Percentiles rank a stretch among this genome's conserved stretches.
Evolutionary conservation across 2,888 invertebrate species (phyloP).

Genomic region (Tortrix viridana): DNA sequence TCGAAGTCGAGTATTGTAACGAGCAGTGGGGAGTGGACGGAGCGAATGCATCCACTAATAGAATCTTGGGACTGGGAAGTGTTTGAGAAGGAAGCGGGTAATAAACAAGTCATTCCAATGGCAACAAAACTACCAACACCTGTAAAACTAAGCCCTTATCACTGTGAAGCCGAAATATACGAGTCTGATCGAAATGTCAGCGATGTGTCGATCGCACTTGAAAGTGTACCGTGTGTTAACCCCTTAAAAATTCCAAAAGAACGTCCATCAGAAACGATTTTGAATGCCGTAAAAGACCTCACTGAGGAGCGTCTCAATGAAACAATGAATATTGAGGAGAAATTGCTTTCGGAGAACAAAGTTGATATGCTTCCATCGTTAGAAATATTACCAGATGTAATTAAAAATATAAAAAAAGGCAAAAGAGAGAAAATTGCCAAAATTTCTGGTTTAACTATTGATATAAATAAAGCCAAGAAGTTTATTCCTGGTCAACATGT

Average conservation of each 20-base stretch:
- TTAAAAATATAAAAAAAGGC: constrained; percentile 85
- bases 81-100: constrained; percentile 84
- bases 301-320: constrained; percentile 82
- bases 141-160: constrained; percentile 75
- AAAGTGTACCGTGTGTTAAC: constrained; percentile 85
- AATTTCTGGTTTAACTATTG: constrained; percentile 86
- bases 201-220: constrained; percentile 82
- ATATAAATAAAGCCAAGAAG: constrained; percentile 87
- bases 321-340: constrained; percentile 85
- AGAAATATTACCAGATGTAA: constrained; percentile 86
- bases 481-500: constrained; percentile 90
- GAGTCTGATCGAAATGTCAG: constrained; percentile 80
- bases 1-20: constrained; percentile 80
- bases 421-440: constrained; percentile 84
- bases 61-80: constrained; percentile 87
- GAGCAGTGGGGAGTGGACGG: constrained; percentile 83
- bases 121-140: constrained; percentile 76
- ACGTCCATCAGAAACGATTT: constrained; percentile 73
- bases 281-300: constrained; percentile 80
- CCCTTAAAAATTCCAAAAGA: constrained; percentile 84
- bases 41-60: constrained; percentile 86
- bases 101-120: constrained; percentile 77
- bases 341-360: constrained; percentile 81
- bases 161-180: constrained; percentile 78
- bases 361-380: constrained; percentile 85